phyloP scores from a whole-genome alignment of 2,888 invertebrate genomes.

The Hypselothyrea guttata region DNA sequence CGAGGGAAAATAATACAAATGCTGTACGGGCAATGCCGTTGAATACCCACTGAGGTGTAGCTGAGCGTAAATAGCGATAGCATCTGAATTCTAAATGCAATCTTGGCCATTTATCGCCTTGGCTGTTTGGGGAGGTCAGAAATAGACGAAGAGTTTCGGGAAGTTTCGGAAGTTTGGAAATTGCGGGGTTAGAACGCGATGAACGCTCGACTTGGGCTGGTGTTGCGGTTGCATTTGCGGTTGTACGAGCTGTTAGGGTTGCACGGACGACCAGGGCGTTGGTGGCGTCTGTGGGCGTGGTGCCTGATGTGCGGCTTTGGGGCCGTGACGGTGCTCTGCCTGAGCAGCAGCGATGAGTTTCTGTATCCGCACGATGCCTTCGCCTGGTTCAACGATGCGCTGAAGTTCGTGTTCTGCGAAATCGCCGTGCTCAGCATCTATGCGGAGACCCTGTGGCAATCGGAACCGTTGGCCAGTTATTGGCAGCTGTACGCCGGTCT shows the following conservation, averaged over 20 bases:
- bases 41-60: too few relatives aligned
- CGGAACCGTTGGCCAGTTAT: constrained; percentile 26
- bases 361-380: constrained; percentile 60
- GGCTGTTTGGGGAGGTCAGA: too few relatives aligned
- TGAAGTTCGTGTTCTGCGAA: constrained; percentile 58
- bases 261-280: constrained; percentile 11
- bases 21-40: too few relatives aligned
- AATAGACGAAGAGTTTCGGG: too few relatives aligned
- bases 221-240: constrained; percentile 57
- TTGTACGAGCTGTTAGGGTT: constrained; percentile 61
- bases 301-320: constrained; percentile 45
- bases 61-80: too few relatives aligned
- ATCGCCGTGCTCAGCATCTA: constrained; percentile 64
- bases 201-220: constrained; percentile 33
- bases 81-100: too few relatives aligned
- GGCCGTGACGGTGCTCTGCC: constrained; percentile 17
- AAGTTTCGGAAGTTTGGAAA: too few relatives aligned
- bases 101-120: too few relatives aligned
- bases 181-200: constrained; percentile 45
- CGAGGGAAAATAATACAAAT: too few relatives aligned
- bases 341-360: constrained; percentile 49
- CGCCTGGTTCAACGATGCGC: constrained; percentile 63
- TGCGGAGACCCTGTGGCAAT: constrained; percentile 51
- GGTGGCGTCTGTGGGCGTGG: constrained; percentile 44
- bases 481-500: too few relatives aligned